Percentiles rank a stretch among this genome's conserved stretches.
These are phyloP conservation scores for Amaurobius ferox DNA, from an alignment of 2,888 invertebrate genomes.

Conservation along the genomic window DNA sequence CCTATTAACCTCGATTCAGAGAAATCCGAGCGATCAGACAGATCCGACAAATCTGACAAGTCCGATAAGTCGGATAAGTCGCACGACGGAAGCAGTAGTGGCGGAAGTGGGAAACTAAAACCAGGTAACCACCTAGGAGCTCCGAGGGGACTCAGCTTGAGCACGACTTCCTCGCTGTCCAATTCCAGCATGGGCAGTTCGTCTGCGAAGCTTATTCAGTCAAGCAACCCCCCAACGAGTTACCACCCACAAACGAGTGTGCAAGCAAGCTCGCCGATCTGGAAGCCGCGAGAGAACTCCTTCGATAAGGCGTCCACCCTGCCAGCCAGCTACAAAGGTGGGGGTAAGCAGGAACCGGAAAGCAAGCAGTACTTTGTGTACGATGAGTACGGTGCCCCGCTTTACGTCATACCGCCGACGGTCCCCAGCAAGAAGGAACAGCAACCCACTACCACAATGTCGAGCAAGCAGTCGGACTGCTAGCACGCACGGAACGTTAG, in stretches of 20 bases:
- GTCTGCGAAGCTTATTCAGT: slow-evolving; percentile 90
- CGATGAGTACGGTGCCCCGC: slow-evolving; percentile 73
- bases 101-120: slow-evolving; percentile 73
- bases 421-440: slow-evolving; percentile 70
- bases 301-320: slow-evolving; percentile 79
- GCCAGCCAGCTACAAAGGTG: slow-evolving; percentile 49
- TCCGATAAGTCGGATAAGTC: slow-evolving; percentile 68
- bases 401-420: slow-evolving; percentile 74
- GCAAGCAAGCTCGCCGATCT: slow-evolving; percentile 91
- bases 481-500: slow-evolving; percentile 49
- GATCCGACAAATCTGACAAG: slow-evolving; percentile 73
- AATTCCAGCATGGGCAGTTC: slow-evolving; percentile 95
- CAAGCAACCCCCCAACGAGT: slow-evolving; percentile 93
- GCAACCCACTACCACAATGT: slow-evolving; percentile 46
- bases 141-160: slow-evolving; percentile 94
- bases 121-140: slow-evolving; percentile 88
- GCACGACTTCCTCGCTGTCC: slow-evolving; percentile 94
- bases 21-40: slow-evolving; percentile 72
- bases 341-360: slow-evolving; percentile 44
- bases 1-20: slow-evolving; percentile 52
- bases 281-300: slow-evolving; percentile 92
- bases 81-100: slow-evolving; percentile 45
- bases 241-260: slow-evolving; percentile 84
- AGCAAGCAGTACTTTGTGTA: slow-evolving; percentile 74
- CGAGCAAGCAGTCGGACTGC: slow-evolving; percentile 71